Base-by-base conservation (phyloP, 1,140 invertebrate species). In the Gryon sp. region DNA sequence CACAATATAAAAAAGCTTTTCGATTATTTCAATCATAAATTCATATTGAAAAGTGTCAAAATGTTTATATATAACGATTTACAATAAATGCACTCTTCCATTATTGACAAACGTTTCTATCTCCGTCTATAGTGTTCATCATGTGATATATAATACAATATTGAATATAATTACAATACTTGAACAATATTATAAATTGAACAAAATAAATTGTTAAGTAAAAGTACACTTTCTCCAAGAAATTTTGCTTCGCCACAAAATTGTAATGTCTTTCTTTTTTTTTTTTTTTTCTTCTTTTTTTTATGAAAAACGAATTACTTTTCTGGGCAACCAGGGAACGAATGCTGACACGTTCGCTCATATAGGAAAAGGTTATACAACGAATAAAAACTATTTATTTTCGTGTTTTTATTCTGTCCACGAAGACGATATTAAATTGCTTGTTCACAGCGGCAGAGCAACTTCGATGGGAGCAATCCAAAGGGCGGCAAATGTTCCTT, bases 401-500 rank as follows among this genome's bases (percentile, higher is more conserved):
- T 60, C 59, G 80, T 82, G 81, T 81, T 82, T 83, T 82, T 83
- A 83, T 83, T 83, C 80, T 75, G 76, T 68, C 76, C 79, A 73
- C 77, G 74, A 76, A 78, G 79, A 40, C 77, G 82, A 83, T 83
- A 83, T 83, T 81, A 83, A 82, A 83, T 82, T 82, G 82, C 80
- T 82, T 72, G 68, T 80, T 79, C 68, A 66, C 62, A 69, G 28
- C 69, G 50, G 36, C 28, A 36, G 32, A 41, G 60, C 38, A 46
- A 43, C 60, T 66, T 52, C 19, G 38, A 34, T 36, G 14, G 43
- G 1, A 15, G 36, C 34, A 50, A 36, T n/a, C 16, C 40, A 11
- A 34, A 50, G 65, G 45, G 65, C 32, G 66, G 66, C 41, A 36
- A 68, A 57, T 48, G 63, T 45, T 68, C 30, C 63, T 68, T 57